Conservation (phyloP, 2,797 vertebrate genomes). For the Trachops cirrhosus region DNA sequence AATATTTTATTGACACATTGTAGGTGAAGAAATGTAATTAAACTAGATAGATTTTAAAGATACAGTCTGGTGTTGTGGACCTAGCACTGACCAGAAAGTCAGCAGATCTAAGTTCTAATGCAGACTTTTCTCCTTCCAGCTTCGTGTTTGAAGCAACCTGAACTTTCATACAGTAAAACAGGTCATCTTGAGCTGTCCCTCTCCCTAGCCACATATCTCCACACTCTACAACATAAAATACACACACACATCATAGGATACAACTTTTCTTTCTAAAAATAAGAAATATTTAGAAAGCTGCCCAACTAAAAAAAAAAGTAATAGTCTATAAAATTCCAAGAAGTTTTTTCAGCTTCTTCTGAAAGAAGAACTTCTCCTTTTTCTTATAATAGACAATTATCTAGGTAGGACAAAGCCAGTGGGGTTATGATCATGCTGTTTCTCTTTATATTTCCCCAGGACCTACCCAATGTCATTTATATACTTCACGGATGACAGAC, state of each 20-base stretch:
- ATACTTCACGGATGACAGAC: not conserved
- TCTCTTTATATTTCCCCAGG: not conserved
- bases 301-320: not conserved
- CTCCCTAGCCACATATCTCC: not conserved
- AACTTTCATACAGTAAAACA: not conserved
- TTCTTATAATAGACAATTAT: not conserved
- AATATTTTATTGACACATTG: not conserved
- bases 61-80: not conserved
- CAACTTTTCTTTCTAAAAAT: not conserved
- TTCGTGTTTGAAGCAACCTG: not conserved
- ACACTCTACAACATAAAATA: not conserved
- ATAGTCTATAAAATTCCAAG: not conserved
- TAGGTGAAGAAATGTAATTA: not conserved
- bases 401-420: not conserved
- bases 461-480: not conserved
- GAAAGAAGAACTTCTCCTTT: not conserved
- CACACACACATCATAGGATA: not conserved
- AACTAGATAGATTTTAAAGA: not conserved
- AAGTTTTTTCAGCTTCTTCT: not conserved
- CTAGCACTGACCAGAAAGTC: not conserved
- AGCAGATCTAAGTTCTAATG: not conserved
- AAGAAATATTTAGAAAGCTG: conserved; percentile 21
- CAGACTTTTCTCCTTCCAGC: fast-evolving
- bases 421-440: not conserved
- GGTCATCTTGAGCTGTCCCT: not conserved